These are phyloP conservation scores for Parnassius orleans DNA, from an alignment of 2,888 invertebrate genomes.

Conservation along the genomic window DNA sequence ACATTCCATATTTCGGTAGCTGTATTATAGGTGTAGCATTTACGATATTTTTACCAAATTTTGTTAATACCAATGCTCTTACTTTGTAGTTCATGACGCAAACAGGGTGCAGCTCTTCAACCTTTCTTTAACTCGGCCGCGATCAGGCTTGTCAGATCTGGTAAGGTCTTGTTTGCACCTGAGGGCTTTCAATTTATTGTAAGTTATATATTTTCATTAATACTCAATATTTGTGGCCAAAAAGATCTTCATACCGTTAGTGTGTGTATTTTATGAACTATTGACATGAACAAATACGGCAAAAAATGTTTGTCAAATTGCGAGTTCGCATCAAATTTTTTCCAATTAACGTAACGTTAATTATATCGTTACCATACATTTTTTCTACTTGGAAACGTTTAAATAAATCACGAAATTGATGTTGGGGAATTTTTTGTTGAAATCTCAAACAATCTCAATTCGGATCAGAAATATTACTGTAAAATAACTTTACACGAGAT, in stretches of 20 bases:
- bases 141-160: not conserved
- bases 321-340: not conserved
- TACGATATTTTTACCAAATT: constrained; percentile 74
- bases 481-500: too few species aligned
- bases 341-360: not conserved
- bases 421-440: too few species aligned
- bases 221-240: constrained; percentile 46
- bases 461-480: too few species aligned
- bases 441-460: too few species aligned
- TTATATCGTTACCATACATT: too few species aligned
- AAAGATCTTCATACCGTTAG: constrained; percentile 33
- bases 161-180: constrained; percentile 1
- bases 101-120: constrained; percentile 43
- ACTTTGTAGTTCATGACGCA: constrained; percentile 52
- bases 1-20: constrained; percentile 70
- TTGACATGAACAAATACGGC: constrained; percentile 14
- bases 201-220: constrained; percentile 35
- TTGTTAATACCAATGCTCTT: constrained; percentile 77
- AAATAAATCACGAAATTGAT: too few species aligned
- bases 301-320: constrained; percentile 5
- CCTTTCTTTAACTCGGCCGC: not conserved
- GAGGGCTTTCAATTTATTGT: constrained; percentile 15
- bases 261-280: constrained; percentile 22
- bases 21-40: constrained; percentile 66
- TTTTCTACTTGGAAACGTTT: too few species aligned